Base-by-base conservation (phyloP, 2,797 vertebrate species). In the Gymnoscopelus microlampas region DNA sequence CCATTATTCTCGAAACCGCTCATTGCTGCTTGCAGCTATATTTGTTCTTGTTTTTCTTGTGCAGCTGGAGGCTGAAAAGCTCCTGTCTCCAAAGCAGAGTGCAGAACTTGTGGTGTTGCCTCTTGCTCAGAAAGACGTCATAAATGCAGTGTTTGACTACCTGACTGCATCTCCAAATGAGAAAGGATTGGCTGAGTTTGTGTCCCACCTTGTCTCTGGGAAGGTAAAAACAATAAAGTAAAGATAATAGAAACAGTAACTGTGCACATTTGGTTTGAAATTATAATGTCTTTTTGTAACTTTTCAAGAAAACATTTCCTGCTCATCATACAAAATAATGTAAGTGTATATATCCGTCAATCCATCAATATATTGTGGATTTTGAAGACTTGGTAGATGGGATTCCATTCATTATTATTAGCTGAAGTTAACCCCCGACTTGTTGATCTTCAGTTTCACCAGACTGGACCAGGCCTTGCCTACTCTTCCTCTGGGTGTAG, bases 251-350 rank as follows among this genome's bases (percentile, higher is more conserved):
- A 29, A 29, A 29, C 26, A 29, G 19, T 19, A 19, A 19, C 19
- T 19, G 19, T 29, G 26, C 26, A 29, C 26, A 29, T 29, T 29
- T 29, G 26, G 26, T 29, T 29, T 29, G 26, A 29, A 29, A 29
- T 29, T 3, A 29, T 29, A 29, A 29, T n/a, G n/a, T n/a, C 26
- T 29, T 63, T 74, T 79, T 5, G 70, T 47, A 39, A 23, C 53
- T 53, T 66, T 81, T 0, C 71, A 92, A 88, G 87, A 26, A 47
- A 87, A 81, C 48, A 53, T 94, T 8, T 82, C 89, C 51, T 94
- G 93, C 55, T 74, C 81, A 1, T 71, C 81, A 3, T 91, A 85
- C 83, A 88, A 49, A 79, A 68, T 26, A 32, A 83, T 94, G 93
- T 94, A 68, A 91, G 93, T 89, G 58, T 44, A 24, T n/a, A n/a